Evolutionary conservation across 2,113 vertebrate genomes (phyloP).

Genomic region (Cyphomyrus discorhynchus): DNA sequence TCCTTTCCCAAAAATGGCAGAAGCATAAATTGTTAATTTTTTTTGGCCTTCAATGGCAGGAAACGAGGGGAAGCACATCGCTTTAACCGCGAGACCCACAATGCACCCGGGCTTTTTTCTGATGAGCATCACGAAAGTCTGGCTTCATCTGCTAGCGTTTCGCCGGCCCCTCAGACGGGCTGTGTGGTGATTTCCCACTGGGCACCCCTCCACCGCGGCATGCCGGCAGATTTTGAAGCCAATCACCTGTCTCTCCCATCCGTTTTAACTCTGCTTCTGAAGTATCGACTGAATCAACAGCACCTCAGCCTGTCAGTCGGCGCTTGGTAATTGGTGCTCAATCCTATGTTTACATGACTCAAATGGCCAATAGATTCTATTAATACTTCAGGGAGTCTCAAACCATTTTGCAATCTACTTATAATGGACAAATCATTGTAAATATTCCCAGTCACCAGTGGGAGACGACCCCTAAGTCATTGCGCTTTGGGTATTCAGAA

Average conservation of each 20-base stretch:
- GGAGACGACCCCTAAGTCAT: neutral
- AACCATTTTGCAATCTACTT: neutral
- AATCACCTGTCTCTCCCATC: conserved; percentile 5
- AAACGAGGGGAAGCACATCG: neutral
- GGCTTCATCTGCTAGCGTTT: neutral
- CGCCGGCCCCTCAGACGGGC: neutral
- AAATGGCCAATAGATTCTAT: conserved; percentile 6
- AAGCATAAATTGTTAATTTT: neutral
- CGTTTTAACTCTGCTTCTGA: neutral
- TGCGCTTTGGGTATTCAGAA: neutral
- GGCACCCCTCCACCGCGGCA: neutral
- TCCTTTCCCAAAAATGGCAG: neutral
- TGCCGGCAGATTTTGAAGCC: neutral
- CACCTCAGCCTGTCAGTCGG: conserved; percentile 8
- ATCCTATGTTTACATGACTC: neutral
- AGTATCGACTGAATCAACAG: conserved; percentile 20
- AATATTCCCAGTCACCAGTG: neutral
- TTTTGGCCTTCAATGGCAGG: neutral
- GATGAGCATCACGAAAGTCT: neutral
- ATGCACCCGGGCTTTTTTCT: neutral
- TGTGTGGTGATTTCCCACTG: conserved; percentile 4
- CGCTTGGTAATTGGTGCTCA: neutral
- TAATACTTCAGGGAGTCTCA: neutral
- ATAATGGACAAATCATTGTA: neutral
- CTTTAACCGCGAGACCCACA: neutral